A percentile compares a stretch with the other conserved stretches of the same genome.
These are phyloP conservation scores for Gymnosoma rotundatum DNA, from an alignment of 2,888 invertebrate genomes.

Conservation along the genomic window DNA sequence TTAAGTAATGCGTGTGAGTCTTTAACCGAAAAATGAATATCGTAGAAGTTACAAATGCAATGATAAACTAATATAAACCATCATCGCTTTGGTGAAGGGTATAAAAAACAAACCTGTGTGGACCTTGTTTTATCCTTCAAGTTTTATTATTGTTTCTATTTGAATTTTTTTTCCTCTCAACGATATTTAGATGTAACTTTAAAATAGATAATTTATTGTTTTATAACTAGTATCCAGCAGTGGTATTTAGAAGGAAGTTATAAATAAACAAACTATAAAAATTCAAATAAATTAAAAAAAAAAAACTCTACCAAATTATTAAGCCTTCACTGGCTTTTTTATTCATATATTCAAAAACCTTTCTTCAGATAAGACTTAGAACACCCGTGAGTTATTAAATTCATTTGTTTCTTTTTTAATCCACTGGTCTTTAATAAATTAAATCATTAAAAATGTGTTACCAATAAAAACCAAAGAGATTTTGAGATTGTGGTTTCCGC, in stretches of 20 bases:
- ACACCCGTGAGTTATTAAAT: slow-evolving; percentile 37
- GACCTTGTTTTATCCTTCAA: slow-evolving; percentile 54
- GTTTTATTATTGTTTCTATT: background rate
- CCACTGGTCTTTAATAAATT: slow-evolving; percentile 9
- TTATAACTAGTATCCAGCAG: background rate
- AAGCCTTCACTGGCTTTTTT: slow-evolving; percentile 15
- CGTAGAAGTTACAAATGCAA: too few species aligned
- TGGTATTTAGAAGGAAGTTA: too few species aligned
- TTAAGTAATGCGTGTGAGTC: too few species aligned
- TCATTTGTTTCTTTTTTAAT: background rate
- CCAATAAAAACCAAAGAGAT: background rate
- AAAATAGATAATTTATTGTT: slow-evolving; percentile 33
- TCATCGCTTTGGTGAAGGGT: background rate
- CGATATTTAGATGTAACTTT: slow-evolving; percentile 24
- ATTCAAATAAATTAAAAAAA: background rate
- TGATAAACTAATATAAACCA: too few species aligned
- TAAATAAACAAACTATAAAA: slow-evolving; percentile 11
- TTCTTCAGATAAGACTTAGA: slow-evolving; percentile 16
- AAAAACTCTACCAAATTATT: background rate
- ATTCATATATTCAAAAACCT: slow-evolving; percentile 5
- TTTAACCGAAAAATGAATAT: too few species aligned
- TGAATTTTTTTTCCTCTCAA: slow-evolving; percentile 24
- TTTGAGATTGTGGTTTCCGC: slow-evolving; percentile 69
- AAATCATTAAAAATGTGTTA: slow-evolving; percentile 2
- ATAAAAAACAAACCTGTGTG: slow-evolving; percentile 49